A percentile compares a stretch with the other conserved stretches of the same genome.
Evolutionary conservation across 35 echinoderm and acorn worm genomes (phyloP).

Genomic region (Lytechinus variegatus): DNA sequence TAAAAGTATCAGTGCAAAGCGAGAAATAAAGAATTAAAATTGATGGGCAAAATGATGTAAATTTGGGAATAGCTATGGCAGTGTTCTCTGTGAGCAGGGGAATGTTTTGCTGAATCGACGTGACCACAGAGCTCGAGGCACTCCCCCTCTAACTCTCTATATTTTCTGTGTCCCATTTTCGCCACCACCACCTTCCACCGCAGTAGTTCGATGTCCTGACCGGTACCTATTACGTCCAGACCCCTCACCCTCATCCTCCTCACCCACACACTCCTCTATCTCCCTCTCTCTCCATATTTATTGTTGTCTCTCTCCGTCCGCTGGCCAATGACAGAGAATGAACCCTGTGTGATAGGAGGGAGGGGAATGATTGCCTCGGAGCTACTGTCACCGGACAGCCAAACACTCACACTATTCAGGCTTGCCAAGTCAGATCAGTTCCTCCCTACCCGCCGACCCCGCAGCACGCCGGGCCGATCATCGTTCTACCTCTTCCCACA

Average conservation of each 20-base stretch:
- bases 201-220: conserved; percentile 41
- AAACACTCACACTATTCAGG: neutral
- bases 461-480: neutral
- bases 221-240: neutral
- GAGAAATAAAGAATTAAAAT: neutral
- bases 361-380: conserved; percentile 18
- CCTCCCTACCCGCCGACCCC: conserved; percentile 16
- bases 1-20: neutral
- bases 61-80: neutral
- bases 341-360: neutral
- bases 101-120: neutral
- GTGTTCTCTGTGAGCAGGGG: neutral
- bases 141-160: neutral
- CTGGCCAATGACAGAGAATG: conserved; percentile 50
- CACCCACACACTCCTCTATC: neutral
- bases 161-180: neutral
- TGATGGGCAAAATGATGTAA: neutral
- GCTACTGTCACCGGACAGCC: neutral
- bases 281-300: neutral
- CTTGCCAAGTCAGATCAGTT: conserved; percentile 13
- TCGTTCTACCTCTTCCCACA: neutral
- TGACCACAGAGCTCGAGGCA: neutral
- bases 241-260: neutral
- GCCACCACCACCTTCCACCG: conserved; percentile 15
- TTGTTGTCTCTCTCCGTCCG: neutral